phyloP scores from a whole-genome alignment of 2,888 invertebrate species.

The Ectemnius cavifrons region DNA sequence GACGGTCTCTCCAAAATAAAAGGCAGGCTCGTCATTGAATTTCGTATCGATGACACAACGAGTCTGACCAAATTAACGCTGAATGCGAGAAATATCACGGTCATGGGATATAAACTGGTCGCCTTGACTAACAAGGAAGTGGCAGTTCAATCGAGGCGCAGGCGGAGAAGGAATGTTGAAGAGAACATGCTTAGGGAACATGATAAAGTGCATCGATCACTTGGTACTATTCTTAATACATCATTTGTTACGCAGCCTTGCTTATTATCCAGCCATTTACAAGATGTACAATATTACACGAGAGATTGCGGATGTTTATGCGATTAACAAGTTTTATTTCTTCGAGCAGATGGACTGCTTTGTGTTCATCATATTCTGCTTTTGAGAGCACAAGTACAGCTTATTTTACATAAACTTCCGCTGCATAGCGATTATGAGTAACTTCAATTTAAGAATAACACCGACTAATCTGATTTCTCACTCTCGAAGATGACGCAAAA shows the following conservation, averaged over 20 bases:
- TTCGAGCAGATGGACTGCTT: too few species aligned
- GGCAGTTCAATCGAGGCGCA: slow-evolving; percentile 21
- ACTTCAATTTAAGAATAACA: too few species aligned
- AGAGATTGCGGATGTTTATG: too few species aligned
- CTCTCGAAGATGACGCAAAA: too few species aligned
- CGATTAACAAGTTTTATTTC: neutral
- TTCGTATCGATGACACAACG: slow-evolving; percentile 57
- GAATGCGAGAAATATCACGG: slow-evolving; percentile 63
- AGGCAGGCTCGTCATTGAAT: slow-evolving; percentile 65
- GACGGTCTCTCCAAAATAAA: slow-evolving; percentile 52
- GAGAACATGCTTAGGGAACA: slow-evolving; percentile 13
- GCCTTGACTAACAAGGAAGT: slow-evolving; percentile 12
- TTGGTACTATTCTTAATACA: slow-evolving; percentile 20
- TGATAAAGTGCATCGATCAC: neutral
- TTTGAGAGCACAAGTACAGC: too few species aligned
- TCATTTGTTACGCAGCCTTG: neutral
- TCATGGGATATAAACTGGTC: slow-evolving; percentile 50
- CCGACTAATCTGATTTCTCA: too few species aligned
- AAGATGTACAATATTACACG: neutral
- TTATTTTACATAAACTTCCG: too few species aligned
- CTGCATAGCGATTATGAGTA: too few species aligned
- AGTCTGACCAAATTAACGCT: slow-evolving; percentile 60
- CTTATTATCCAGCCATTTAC: neutral
- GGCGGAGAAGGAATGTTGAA: slow-evolving; percentile 36
- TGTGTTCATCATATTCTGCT: too few species aligned